Base-by-base conservation (phyloP, 2,888 invertebrate genomes). In the Rhamphomyia laevipes region DNA sequence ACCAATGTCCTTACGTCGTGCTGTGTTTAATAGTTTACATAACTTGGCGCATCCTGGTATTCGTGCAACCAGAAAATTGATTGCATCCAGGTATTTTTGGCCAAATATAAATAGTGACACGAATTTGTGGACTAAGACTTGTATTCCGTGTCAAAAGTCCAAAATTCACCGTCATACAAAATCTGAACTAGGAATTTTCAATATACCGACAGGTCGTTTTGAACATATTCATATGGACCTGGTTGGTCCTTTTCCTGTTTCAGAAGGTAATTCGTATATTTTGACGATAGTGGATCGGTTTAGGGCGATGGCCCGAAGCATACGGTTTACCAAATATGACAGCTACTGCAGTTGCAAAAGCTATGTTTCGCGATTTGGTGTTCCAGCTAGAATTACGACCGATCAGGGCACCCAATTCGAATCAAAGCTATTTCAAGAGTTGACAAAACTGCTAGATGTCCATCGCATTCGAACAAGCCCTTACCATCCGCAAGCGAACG, bases 201-300 rank as follows among this genome's bases (percentile, higher is more conserved):
- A 49, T 17, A 18, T 45, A 4, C 49, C 45, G 7, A 13, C 41
- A 1, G 47, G 40, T 6, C 46, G 55, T 23, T 53, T 55, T 40
- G 46, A 46, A 15, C 50, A 50, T 16, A 51, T 65, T 7, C 62
- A 65, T 48, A 48, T 64, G 7, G 64, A 67, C 51, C 50, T 67
- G 17, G 59, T 67, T 1, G 63, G 63, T 17, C 63, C 64, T 2
- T 49, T 66, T n/a, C 62, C 62, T 7, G 27, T 49, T 7, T 56
- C 57, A 6, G 27, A 50, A n/a, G 51, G 44, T 16, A 48, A 43
- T 37, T 31, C 43, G 5, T 51, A 51, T 33, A 38, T 53, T 16
- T 41, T 56, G 4, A 53, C 51, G 27, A 48, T 48, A 2, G 42
- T 51, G 4, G 53, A 53, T 31, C 16, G 49, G 2, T 53, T 52